Evolutionary conservation across 2,113 vertebrate genomes (phyloP).

Genomic region (Lates calcarifer): DNA sequence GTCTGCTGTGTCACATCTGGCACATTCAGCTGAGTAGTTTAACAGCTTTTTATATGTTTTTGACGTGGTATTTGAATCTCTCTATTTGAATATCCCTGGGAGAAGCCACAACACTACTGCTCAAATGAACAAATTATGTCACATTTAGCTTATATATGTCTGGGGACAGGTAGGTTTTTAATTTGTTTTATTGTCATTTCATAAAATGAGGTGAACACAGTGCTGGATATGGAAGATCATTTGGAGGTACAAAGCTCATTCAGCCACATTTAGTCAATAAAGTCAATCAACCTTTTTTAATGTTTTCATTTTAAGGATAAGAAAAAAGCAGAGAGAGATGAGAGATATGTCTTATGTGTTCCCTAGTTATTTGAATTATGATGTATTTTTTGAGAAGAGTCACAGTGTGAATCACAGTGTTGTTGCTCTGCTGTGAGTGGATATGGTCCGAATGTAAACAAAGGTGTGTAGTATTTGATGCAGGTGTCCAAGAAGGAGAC

Average conservation of each 20-base stretch:
- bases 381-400: background rate
- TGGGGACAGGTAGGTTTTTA: background rate
- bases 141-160: background rate
- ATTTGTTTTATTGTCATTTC: background rate
- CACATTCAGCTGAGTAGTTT: background rate
- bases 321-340: too few relatives aligned
- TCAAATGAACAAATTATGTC: background rate
- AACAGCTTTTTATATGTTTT: background rate
- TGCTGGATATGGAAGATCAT: background rate
- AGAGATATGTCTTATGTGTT: background rate
- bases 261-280: background rate
- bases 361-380: background rate
- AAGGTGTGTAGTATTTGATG: constrained; percentile 20
- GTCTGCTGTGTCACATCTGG: background rate
- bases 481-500: background rate
- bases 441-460: constrained; percentile 18
- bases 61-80: background rate
- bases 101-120: background rate
- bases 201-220: background rate
- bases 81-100: background rate
- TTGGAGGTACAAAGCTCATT: background rate
- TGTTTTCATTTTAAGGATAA: background rate
- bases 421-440: background rate
- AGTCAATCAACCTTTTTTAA: background rate
- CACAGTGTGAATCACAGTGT: background rate